Base-by-base conservation (phyloP, 2,113 vertebrate species). In the Mystacornis crossleyi region DNA sequence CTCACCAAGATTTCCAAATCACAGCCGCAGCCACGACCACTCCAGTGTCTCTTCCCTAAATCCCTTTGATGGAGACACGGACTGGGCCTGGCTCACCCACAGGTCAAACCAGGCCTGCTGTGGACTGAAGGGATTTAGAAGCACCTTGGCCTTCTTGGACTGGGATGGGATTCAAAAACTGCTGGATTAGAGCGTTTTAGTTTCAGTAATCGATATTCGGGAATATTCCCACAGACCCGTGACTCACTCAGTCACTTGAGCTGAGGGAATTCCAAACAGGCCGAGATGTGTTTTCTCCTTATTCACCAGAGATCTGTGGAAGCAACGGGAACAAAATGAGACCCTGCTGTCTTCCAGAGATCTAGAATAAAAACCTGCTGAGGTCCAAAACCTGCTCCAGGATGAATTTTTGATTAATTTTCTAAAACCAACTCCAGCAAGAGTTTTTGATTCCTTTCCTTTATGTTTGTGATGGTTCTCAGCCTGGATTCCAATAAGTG, bases 11-110 rank as follows among this genome's bases (percentile, higher is more conserved):
- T 51, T 80, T 82, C 45, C 47, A 54, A 34, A 34, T 57, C 29
- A 1, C 12, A 18, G n/a, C 0, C 0, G 13, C 34, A 36, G 25
- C 57, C 83, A 45, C 0, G 0, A 28, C 42, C 45, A 18, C 3
- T 36, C 6, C 7, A 12, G 6, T 25, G 9, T 28, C 28, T 95
- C 45, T 18, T 45, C 48, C 73, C 33, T 38, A 28, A 17, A 9
- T 19, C 1, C 1, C 0, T 57, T 19, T 38, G 45, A 9, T 28
- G 58, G 54, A 69, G 48, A 6, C 14, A 2, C 0, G 4, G 51
- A 1, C 18, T 47, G 65, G 47, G 38, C 38, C 58, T 47, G 48
- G 24, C 54, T 47, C 64, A 38, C 15, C 6, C 34, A 15, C 9
- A 16, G 31, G 31, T 31, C 57, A 40, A 34, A 47, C 28, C 51